Evolutionary conservation across 92 coral and sea anemone genomes (phyloP).

Genomic region (Blastomussa wellsi): DNA sequence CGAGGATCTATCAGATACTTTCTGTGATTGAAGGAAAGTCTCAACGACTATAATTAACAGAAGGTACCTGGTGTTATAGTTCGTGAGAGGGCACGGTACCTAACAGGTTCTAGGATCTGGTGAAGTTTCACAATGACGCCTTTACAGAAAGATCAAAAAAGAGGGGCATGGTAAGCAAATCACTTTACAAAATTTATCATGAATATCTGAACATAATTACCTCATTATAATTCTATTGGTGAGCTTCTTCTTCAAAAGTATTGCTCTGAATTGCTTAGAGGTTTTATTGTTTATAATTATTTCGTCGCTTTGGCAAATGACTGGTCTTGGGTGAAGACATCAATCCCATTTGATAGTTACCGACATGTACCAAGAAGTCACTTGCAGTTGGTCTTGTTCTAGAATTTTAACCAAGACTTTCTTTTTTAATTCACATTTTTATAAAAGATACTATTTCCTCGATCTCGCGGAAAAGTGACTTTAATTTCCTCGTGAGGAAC

Average conservation of each 20-base stretch:
- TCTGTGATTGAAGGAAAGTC: neutral
- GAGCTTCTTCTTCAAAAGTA: neutral
- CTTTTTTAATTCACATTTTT: too few species aligned
- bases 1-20: neutral
- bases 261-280: neutral
- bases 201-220: neutral
- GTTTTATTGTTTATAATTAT: neutral
- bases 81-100: neutral
- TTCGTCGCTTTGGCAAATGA: neutral
- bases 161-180: neutral
- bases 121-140: neutral
- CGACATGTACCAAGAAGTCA: neutral
- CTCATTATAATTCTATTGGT: neutral
- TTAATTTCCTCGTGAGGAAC: too few species aligned
- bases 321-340: neutral
- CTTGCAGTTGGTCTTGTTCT: neutral
- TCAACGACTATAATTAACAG: neutral
- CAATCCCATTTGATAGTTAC: neutral
- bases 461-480: too few species aligned
- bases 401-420: neutral
- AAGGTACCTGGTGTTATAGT: neutral
- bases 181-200: neutral
- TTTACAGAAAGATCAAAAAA: neutral
- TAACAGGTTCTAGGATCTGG: neutral
- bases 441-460: too few species aligned